Conservation (phyloP, 2,888 invertebrate genomes). For the Protodeltote pygarga region DNA sequence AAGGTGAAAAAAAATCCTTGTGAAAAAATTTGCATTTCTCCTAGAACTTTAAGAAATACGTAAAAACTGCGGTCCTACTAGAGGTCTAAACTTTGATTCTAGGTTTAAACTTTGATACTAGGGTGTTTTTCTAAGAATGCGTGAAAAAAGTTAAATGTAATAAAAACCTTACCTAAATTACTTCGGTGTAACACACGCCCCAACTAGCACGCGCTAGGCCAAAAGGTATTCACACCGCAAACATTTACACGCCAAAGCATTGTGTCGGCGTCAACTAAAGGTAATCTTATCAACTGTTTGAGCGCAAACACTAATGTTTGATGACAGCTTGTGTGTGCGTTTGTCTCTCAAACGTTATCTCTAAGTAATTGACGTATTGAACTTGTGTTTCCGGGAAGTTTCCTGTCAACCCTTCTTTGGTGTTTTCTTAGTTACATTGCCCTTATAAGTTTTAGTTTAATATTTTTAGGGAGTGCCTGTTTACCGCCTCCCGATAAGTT, state of each 20-base stretch:
- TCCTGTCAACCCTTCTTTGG: slow-evolving; percentile 53
- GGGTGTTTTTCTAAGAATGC: too few relatives aligned
- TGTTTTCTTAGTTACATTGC: slow-evolving; percentile 37
- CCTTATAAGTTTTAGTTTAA: slow-evolving; percentile 1
- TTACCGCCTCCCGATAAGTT: neutral
- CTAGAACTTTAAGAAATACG: too few relatives aligned
- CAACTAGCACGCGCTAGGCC: slow-evolving; percentile 75
- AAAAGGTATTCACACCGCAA: slow-evolving; percentile 80
- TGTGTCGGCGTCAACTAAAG: slow-evolving; percentile 84
- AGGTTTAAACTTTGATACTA: too few relatives aligned
- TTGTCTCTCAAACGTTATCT: slow-evolving; percentile 73
- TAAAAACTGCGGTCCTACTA: too few relatives aligned
- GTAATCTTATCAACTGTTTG: slow-evolving; percentile 85
- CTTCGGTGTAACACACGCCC: slow-evolving; percentile 61
- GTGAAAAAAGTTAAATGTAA: too few relatives aligned
- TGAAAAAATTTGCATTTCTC: too few relatives aligned
- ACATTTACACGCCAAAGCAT: slow-evolving; percentile 80
- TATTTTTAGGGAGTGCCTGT: too few relatives aligned
- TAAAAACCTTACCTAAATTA: too few relatives aligned
- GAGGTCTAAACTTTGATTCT: too few relatives aligned
- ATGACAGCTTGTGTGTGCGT: slow-evolving; percentile 81
- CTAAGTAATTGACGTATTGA: slow-evolving; percentile 78
- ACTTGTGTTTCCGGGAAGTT: slow-evolving; percentile 73
- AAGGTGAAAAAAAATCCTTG: too few relatives aligned
- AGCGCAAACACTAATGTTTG: slow-evolving; percentile 78